Evolutionary conservation across 53 echinoderm and acorn worm genomes (phyloP), one percentile per base, ranked within the genome.

Genomic region (Stichopus horrens): DNA sequence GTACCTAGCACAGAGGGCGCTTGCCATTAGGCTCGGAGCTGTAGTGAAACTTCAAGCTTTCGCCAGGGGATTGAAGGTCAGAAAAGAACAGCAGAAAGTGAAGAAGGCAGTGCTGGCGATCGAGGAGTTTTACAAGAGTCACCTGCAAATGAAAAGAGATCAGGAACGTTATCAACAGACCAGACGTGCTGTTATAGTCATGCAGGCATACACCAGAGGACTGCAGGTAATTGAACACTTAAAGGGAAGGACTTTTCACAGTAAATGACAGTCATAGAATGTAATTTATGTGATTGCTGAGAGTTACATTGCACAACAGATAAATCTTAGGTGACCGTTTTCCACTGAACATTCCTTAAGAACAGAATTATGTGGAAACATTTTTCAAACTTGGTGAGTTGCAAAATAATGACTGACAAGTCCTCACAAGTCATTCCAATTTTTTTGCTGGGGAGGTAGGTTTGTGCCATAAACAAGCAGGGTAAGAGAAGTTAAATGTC

Each of bases 131-230:
- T 86, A 74, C 53, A 54, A 52, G 88, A 91, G 74, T 20, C 86
- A 89, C 63, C 78, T 16, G 59, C 77, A 77, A 73, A 91, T 86
- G 19, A 58, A 53, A 16, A 55, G 67, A 6, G 23, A 53, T 18
- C 60, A 18, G 21, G 67, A 74, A 56, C 73, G 52, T 11, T 87
- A 89, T 81, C 67, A 20, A 16, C 22, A 86, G 14, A 63, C 85
- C 7, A 90, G 73, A n/a, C 21, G 75, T 22, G 95, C 97, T 9
- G 90, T 90, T 3, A 68, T 91, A 6, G 55, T 88, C 55, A 76
- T 96, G 74, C 97, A 96, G 82, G 66, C 91, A 78, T 67, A 58
- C 73, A 79, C 71, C 88, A 84, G 92, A 52, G 94, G 92, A 86
- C 6, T 51, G 5, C 52, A 67, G 86, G 86, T 86, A 86, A 57